Evolutionary conservation across 1,140 invertebrate species (phyloP).

Genomic region (Sarcophaga bullata): DNA sequence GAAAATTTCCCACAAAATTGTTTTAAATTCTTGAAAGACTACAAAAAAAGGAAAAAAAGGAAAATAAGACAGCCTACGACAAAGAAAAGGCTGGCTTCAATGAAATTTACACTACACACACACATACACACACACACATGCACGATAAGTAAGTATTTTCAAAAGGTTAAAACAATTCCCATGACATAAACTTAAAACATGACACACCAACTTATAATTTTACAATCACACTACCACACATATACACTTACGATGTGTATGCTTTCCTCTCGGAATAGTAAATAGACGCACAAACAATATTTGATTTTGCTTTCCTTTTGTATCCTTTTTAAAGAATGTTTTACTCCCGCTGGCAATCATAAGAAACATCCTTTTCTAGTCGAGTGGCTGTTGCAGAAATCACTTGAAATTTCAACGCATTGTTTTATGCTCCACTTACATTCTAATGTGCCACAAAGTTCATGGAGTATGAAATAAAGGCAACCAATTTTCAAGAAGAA

Average conservation of each 20-base stretch:
- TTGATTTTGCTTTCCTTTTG: too few species aligned
- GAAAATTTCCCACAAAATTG: constrained; percentile 19
- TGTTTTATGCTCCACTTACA: constrained; percentile 9
- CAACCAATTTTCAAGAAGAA: too few species aligned
- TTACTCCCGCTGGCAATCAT: too few species aligned
- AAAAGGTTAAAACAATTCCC: too few species aligned
- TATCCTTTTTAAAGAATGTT: too few species aligned
- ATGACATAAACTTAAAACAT: not conserved
- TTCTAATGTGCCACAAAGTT: not conserved
- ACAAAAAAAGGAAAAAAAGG: not conserved
- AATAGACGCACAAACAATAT: too few species aligned
- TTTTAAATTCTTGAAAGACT: not conserved
- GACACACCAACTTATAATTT: not conserved
- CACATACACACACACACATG: not conserved
- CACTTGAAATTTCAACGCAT: constrained; percentile 7
- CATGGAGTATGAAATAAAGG: too few species aligned
- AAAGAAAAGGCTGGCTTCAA: not conserved
- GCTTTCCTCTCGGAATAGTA: not conserved
- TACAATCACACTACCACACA: not conserved
- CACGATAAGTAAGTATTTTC: too few species aligned
- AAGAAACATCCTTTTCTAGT: too few species aligned
- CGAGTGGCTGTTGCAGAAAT: not conserved
- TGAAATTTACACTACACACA: not conserved
- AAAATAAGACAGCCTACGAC: not conserved
- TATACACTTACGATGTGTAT: not conserved